phyloP scores from a whole-genome alignment of 2,113 vertebrate genomes.

The Pelvicachromis taeniatus region DNA sequence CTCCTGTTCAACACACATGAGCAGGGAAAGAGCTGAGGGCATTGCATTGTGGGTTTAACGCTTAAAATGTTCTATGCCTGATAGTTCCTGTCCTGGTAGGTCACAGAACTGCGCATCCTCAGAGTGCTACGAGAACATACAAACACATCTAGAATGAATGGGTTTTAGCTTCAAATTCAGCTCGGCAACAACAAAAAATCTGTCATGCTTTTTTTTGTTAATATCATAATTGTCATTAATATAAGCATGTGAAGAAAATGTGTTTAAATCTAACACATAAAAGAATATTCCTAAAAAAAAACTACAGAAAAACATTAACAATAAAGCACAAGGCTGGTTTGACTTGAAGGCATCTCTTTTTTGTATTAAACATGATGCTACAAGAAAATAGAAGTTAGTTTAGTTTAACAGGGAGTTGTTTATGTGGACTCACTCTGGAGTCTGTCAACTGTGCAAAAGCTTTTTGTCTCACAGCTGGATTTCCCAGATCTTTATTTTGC shows the following conservation, averaged over 20 bases:
- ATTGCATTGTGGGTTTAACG: conserved; percentile 52
- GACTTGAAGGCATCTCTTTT: not conserved
- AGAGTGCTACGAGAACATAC: not conserved
- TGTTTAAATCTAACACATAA: not conserved
- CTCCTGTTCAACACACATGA: not conserved
- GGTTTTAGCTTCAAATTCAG: not conserved
- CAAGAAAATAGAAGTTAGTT: not conserved
- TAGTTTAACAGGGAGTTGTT: not conserved
- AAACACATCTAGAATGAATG: not conserved
- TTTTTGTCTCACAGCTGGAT: not conserved
- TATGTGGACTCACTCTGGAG: not conserved
- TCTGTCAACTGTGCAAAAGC: not conserved
- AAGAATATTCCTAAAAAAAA: not conserved
- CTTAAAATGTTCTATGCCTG: conserved; percentile 47
- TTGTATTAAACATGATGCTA: not conserved
- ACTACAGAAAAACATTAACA: not conserved
- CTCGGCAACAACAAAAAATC: not conserved
- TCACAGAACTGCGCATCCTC: conserved; percentile 1
- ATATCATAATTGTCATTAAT: not conserved
- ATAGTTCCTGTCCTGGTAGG: conserved; percentile 28
- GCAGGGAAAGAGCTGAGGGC: conserved; percentile 25
- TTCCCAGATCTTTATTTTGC: not conserved
- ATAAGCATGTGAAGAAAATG: not conserved
- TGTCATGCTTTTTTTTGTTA: not conserved
- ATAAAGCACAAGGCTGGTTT: not conserved